These are phyloP conservation scores for Bombus waltoni DNA, from an alignment of 1,140 invertebrate genomes.

Conservation along the genomic window DNA sequence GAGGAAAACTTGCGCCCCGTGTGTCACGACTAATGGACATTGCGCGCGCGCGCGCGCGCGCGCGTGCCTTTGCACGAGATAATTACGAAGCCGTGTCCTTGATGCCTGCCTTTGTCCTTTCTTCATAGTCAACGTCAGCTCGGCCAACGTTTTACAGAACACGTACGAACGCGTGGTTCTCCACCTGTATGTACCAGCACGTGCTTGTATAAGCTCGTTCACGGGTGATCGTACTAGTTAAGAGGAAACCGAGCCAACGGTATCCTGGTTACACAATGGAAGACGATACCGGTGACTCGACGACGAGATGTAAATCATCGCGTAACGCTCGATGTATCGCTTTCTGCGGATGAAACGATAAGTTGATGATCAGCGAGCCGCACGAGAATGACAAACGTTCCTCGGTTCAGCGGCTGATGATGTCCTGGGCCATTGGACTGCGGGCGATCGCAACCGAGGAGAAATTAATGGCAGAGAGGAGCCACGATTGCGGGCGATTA, in stretches of 20 bases:
- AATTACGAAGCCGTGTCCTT: slow-evolving; percentile 56
- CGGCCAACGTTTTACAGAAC: neutral
- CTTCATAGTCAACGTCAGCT: neutral
- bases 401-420: slow-evolving; percentile 47
- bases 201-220: neutral
- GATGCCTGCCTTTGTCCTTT: slow-evolving; percentile 34
- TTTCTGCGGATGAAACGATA: slow-evolving; percentile 56
- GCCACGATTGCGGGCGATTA: neutral
- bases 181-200: neutral
- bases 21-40: slow-evolving; percentile 40
- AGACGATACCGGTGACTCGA: slow-evolving; percentile 58
- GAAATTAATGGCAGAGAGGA: slow-evolving; percentile 3
- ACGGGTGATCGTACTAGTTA: neutral
- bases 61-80: slow-evolving; percentile 38
- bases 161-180: neutral
- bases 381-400: slow-evolving; percentile 48
- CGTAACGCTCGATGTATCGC: slow-evolving; percentile 49
- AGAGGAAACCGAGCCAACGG: slow-evolving; percentile 10
- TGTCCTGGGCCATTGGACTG: slow-evolving; percentile 26
- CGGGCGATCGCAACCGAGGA: neutral
- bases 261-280: slow-evolving; percentile 41
- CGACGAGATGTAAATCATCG: slow-evolving; percentile 69
- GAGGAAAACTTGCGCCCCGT: slow-evolving; percentile 52
- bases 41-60: neutral
- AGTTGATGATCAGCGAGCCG: slow-evolving; percentile 55